Conservation (phyloP, 30 jellyfish, hydroid and myxozoan species). For the Turritopsis dohrnii region DNA sequence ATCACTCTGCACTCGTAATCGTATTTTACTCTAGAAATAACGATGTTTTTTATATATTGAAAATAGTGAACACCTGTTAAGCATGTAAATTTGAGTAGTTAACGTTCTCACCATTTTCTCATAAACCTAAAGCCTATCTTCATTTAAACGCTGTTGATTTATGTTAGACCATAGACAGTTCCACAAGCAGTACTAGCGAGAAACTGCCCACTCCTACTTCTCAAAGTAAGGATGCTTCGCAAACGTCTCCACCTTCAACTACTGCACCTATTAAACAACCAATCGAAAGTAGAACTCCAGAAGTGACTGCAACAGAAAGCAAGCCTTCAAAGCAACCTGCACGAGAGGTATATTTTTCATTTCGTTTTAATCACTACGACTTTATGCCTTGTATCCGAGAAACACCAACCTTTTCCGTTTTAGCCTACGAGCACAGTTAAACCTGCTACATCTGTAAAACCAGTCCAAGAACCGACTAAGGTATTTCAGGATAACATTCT, state of each 20-base stretch:
- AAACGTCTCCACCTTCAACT: neutral
- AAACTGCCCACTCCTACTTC: neutral
- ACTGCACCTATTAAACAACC: neutral
- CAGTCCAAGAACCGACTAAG: neutral
- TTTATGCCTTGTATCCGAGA: too few relatives aligned
- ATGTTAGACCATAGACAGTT: neutral
- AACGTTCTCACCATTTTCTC: too few relatives aligned
- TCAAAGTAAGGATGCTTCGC: neutral
- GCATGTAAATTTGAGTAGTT: neutral
- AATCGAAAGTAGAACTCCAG: neutral
- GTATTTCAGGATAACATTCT: neutral
- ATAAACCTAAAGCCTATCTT: too few relatives aligned
- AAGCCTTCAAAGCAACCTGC: neutral
- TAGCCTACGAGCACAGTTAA: neutral
- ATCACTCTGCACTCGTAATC: too few relatives aligned
- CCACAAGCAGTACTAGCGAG: neutral
- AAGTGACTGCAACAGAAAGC: neutral
- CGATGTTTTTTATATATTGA: too few relatives aligned
- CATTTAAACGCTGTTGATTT: neutral
- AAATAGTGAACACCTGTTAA: too few relatives aligned
- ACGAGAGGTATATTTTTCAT: neutral
- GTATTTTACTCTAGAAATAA: too few relatives aligned
- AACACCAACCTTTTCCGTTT: too few relatives aligned
- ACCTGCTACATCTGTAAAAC: neutral
- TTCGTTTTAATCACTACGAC: too few relatives aligned